Base-by-base conservation (phyloP, 2,888 invertebrate species). In the Megamerina dolium region DNA sequence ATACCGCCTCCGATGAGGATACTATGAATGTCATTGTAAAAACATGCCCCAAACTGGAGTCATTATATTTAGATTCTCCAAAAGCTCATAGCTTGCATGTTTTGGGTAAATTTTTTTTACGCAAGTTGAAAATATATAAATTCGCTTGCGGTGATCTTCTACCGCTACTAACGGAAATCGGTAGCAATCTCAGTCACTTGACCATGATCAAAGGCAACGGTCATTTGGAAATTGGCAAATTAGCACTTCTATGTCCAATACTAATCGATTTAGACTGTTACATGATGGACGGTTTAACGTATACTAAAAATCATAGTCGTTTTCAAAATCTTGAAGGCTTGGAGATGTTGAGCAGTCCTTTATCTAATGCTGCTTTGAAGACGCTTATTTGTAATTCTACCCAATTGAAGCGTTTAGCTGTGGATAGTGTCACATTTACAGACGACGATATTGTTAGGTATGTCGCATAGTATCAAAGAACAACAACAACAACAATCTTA, bases 381-480 rank as follows among this genome's bases (percentile, higher is more conserved):
- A 77, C 77, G 53, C 64, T 83, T 18, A 76, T 83, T 64, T 79
- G 78, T 37, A 75, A 76, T 41, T 79, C 79, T 4, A 77, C 74
- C 32, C 70, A 81, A 8, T 75, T 77, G 54, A 80, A 79, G 53
- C 67, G 83, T 23, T 73, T 82, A 29, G 78, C 83, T 2, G 81
- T 82, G 1, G 82, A 83, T 57, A 77, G 78, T 53, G 74, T 83
- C 12, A 77, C 76, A 48, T 72, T 84, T 57, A 80, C 77, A 42
- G 84, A 84, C 60, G 79, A 80, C 44, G 84, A 84, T 63, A 75
- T 83, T 60, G 70, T 76, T 29, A 74, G 79, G 80, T 80, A 64
- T 23, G 23, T n/a, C n/a, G n/a, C n/a, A n/a, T n/a, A n/a, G n/a
- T n/a, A n/a, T n/a, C n/a, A n/a, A n/a, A n/a, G n/a, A n/a, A n/a